These are phyloP conservation scores for Mus spretus DNA, from an alignment of 2,797 vertebrate genomes.

Conservation along the genomic window DNA sequence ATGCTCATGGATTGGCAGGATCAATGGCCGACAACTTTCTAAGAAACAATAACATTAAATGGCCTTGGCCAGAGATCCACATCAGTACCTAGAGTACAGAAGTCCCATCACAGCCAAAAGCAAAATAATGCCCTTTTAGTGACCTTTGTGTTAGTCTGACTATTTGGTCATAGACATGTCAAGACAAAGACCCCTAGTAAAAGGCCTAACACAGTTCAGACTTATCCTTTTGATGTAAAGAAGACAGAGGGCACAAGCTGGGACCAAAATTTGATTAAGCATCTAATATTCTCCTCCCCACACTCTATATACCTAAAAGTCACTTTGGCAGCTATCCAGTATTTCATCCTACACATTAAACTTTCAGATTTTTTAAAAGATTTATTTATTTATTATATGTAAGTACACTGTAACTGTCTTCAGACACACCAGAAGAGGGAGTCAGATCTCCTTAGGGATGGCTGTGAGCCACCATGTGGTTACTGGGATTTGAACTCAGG, in stretches of 20 bases:
- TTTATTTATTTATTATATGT: too few species aligned
- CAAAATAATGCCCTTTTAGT: slow-evolving; percentile 21
- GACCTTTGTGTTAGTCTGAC: neutral
- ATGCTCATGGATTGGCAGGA: too few species aligned
- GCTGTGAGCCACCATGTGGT: too few species aligned
- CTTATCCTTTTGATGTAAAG: slow-evolving; percentile 28
- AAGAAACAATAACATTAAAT: slow-evolving; percentile 8
- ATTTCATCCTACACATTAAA: slow-evolving; percentile 46
- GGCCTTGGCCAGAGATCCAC: neutral
- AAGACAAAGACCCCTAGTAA: neutral
- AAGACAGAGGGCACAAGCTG: slow-evolving; percentile 22
- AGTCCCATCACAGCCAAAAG: neutral
- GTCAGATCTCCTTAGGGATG: too few species aligned
- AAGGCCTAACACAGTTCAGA: neutral
- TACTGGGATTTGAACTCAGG: too few species aligned
- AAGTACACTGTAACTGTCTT: too few species aligned
- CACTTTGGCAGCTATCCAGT: neutral
- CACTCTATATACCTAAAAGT: neutral
- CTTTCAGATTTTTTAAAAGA: slow-evolving; percentile 64
- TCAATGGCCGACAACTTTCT: slow-evolving; percentile 21
- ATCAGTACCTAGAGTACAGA: neutral
- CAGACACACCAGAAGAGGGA: too few species aligned
- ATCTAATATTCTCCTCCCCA: slow-evolving; percentile 26
- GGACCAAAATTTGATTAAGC: slow-evolving; percentile 1
- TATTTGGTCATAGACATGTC: slow-evolving; percentile 8